Conservation (phyloP, 1,140 invertebrate genomes). For the Triops longicaudatus region DNA sequence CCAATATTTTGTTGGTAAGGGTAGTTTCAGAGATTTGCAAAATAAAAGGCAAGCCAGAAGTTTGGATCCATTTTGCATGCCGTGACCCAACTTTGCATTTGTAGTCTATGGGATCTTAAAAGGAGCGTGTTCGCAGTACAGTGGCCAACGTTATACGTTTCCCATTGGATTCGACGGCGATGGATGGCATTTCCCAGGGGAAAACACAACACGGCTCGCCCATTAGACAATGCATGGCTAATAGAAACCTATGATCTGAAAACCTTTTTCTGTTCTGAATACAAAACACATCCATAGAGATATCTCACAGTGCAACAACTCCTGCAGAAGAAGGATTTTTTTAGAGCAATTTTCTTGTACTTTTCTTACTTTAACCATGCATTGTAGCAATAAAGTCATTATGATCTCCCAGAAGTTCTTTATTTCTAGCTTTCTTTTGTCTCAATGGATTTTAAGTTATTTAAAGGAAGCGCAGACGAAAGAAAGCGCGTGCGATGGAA, state of each 20-base stretch:
- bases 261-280: not conserved
- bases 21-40: no score
- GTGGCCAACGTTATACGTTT: conserved; percentile 13
- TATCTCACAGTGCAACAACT: not conserved
- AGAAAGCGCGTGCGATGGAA: not conserved
- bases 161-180: conserved; percentile 10
- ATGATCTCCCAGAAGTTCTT: not conserved
- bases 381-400: not conserved
- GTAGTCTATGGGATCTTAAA: not conserved
- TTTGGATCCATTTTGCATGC: not conserved
- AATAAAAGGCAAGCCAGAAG: no score
- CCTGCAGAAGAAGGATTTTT: not conserved
- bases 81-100: not conserved
- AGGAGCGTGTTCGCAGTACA: not conserved
- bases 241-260: conserved; percentile 12
- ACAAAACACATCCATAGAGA: conserved; percentile 2
- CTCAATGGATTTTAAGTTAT: not conserved
- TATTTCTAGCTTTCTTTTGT: not conserved
- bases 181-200: not conserved
- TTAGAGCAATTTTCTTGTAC: not conserved
- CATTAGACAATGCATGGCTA: conserved; percentile 15
- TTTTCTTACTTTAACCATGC: not conserved
- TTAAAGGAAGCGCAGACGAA: not conserved
- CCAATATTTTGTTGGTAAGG: no score
- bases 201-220: not conserved